Percentiles rank a stretch among this genome's conserved stretches.
Conservation (phyloP, 2,888 invertebrate genomes). For the Drosophila demipolita region DNA sequence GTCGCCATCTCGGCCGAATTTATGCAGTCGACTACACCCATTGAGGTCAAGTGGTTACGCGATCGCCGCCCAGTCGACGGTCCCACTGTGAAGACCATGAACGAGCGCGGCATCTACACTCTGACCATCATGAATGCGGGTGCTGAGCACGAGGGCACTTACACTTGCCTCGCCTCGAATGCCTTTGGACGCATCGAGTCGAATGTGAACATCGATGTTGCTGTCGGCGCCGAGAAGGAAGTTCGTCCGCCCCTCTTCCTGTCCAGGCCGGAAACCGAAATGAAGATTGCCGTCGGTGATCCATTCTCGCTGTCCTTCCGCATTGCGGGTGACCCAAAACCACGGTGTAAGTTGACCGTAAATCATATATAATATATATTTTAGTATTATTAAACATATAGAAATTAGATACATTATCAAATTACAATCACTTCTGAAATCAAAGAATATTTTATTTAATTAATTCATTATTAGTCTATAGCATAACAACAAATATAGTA, state of each 20-base stretch:
- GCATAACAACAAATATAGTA: background rate
- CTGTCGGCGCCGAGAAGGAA: conserved; percentile 87
- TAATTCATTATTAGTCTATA: background rate
- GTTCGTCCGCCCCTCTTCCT: conserved; percentile 90
- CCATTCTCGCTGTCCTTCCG: conserved; percentile 94
- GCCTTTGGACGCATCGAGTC: conserved; percentile 90
- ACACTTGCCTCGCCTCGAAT: conserved; percentile 91
- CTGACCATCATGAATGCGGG: conserved; percentile 90
- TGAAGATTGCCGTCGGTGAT: conserved; percentile 91
- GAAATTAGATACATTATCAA: background rate
- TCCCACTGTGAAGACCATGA: conserved; percentile 88
- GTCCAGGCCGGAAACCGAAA: conserved; percentile 91
- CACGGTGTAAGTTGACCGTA: conserved; percentile 88
- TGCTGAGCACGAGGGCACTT: conserved; percentile 90
- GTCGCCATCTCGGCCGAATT: conserved; percentile 92
- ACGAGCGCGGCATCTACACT: conserved; percentile 90
- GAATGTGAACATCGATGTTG: conserved; percentile 89
- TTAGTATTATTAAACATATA: background rate
- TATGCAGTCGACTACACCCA: conserved; percentile 88
- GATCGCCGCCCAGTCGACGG: conserved; percentile 87
- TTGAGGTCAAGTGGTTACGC: conserved; percentile 91
- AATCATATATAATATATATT: background rate
- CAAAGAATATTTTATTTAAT: background rate
- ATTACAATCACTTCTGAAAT: background rate
- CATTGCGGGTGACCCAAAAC: conserved; percentile 93